Evolutionary conservation across 92 coral and sea anemone genomes (phyloP).

Genomic region (Diadumene lineata): DNA sequence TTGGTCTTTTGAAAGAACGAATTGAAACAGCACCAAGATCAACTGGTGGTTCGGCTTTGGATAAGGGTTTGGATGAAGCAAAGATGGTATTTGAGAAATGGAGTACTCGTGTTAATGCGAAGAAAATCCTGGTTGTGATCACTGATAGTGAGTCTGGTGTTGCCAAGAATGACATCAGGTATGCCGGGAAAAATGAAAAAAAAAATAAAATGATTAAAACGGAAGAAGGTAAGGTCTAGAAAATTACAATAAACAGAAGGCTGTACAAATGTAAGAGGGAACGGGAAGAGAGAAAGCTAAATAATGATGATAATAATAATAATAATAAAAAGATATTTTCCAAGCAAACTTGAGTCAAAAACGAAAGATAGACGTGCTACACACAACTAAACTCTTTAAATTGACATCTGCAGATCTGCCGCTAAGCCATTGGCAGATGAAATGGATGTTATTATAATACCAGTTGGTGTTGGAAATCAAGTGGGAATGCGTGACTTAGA

Average conservation of each 20-base stretch:
- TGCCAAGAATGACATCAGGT: constrained; percentile 50
- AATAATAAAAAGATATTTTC: background rate
- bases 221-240: too few relatives aligned
- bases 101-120: constrained; percentile 72
- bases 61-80: constrained; percentile 52
- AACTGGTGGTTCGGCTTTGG: constrained; percentile 48
- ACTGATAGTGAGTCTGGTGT: constrained; percentile 65
- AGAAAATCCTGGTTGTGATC: constrained; percentile 67
- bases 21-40: constrained; percentile 27
- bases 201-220: too few relatives aligned
- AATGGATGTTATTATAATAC: constrained; percentile 62
- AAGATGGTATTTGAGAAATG: constrained; percentile 50
- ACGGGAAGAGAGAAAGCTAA: too few relatives aligned
- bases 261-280: too few relatives aligned
- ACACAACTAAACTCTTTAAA: background rate
- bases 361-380: background rate
- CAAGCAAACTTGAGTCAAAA: background rate
- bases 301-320: too few relatives aligned
- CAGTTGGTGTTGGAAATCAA: constrained; percentile 75
- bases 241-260: too few relatives aligned
- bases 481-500: constrained; percentile 64
- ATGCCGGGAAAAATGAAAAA: background rate
- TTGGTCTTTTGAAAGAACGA: constrained; percentile 14
- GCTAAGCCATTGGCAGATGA: constrained; percentile 61
- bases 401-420: constrained; percentile 28